Conservation (phyloP, 2,113 vertebrate genomes). For the Ramphastos sulfuratus region DNA sequence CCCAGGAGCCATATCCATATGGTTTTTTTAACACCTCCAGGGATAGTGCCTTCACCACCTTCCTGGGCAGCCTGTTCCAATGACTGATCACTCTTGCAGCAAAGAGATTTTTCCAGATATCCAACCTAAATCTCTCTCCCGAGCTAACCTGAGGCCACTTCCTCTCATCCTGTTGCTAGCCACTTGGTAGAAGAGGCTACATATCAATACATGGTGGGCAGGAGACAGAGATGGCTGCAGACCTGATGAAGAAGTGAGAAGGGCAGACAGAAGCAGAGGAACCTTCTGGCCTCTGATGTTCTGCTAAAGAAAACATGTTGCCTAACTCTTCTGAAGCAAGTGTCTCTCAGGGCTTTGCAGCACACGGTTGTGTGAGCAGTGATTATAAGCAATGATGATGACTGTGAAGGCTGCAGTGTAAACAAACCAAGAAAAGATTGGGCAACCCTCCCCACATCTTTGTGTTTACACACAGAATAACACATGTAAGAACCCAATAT, state of each 20-base stretch:
- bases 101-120: no score
- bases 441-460: not conserved
- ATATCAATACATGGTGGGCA: not conserved
- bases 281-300: not conserved
- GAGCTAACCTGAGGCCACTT: no score
- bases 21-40: no score
- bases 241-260: not conserved
- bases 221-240: not conserved
- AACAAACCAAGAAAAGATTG: not conserved
- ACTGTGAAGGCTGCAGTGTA: not conserved
- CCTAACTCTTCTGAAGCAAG: not conserved
- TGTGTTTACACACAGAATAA: not conserved
- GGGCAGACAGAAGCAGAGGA: not conserved
- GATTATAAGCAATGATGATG: not conserved
- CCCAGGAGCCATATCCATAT: no score
- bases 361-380: not conserved
- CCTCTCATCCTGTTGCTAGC: no score
- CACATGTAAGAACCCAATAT: not conserved
- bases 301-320: not conserved
- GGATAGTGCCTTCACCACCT: no score
- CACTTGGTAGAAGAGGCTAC: no score
- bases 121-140: no score
- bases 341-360: not conserved
- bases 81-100: no score
- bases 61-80: no score